These are phyloP conservation scores for Rhynchotus rufescens DNA, from an alignment of 2,797 vertebrate species.

Conservation along the genomic window DNA sequence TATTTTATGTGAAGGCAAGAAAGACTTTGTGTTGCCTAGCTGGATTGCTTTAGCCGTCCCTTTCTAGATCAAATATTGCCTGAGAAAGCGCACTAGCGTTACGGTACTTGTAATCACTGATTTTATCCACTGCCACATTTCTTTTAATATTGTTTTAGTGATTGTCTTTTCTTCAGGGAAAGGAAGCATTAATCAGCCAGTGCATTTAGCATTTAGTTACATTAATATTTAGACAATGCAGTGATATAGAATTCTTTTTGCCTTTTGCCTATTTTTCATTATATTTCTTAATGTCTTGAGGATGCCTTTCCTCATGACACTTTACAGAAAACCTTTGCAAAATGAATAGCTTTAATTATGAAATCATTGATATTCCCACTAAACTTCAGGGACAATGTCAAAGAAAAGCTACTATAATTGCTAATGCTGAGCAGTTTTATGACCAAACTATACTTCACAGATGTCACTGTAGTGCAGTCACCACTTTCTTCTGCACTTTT, in stretches of 20 bases:
- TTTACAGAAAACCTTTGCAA: conserved; percentile 45
- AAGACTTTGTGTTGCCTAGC: neutral
- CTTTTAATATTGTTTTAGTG: conserved; percentile 16
- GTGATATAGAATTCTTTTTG: conserved; percentile 20
- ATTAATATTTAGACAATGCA: conserved; percentile 12
- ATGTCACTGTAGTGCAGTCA: conserved; percentile 40
- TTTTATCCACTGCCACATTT: conserved; percentile 11
- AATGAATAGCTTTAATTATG: conserved; percentile 61
- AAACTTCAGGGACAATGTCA: conserved; percentile 45
- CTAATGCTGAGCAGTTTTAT: conserved; percentile 51
- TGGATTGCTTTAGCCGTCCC: conserved; percentile 20
- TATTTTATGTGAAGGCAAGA: neutral
- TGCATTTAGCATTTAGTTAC: neutral
- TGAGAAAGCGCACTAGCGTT: conserved; percentile 10
- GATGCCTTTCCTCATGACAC: conserved; percentile 2
- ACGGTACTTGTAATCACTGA: neutral
- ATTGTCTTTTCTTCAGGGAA: conserved; percentile 26
- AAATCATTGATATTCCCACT: conserved; percentile 46
- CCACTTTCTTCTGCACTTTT: conserved; percentile 46
- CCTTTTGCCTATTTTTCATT: conserved; percentile 7
- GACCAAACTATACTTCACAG: conserved; percentile 30
- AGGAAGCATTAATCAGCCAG: conserved; percentile 24
- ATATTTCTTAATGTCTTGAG: conserved; percentile 9
- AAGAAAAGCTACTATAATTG: conserved; percentile 56
- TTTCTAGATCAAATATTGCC: conserved; percentile 17